Conservation (phyloP, 2,888 invertebrate genomes). For the Metopia argyrocephala region DNA sequence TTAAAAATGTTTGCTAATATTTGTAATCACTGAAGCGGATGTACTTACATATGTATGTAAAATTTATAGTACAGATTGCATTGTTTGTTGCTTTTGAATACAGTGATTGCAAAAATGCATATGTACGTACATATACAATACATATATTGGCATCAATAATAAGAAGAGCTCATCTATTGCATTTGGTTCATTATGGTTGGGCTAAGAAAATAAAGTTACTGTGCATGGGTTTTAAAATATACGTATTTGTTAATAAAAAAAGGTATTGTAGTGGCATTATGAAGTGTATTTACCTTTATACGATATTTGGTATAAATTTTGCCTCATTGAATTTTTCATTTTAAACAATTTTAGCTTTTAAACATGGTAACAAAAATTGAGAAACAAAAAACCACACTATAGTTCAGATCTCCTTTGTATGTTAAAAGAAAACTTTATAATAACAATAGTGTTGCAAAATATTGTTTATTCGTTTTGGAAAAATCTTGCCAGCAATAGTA, state of each 20-base stretch:
- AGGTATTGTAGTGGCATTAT: too few relatives aligned
- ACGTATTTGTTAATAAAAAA: too few relatives aligned
- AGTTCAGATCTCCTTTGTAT: neutral
- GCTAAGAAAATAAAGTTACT: too few relatives aligned
- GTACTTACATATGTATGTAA: too few relatives aligned
- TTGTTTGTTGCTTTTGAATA: neutral
- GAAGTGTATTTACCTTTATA: too few relatives aligned
- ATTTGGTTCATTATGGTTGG: too few relatives aligned
- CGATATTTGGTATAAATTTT: too few relatives aligned
- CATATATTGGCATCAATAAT: neutral
- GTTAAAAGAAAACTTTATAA: neutral
- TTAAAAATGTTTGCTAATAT: constrained; percentile 9
- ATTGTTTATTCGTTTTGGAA: neutral
- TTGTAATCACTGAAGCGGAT: neutral
- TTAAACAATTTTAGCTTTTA: neutral
- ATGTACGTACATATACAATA: neutral
- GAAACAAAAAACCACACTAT: neutral
- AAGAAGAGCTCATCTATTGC: too few relatives aligned
- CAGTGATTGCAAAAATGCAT: neutral
- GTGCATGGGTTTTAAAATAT: too few relatives aligned
- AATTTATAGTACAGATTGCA: too few relatives aligned
- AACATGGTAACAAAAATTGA: neutral
- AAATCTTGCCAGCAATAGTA: too few relatives aligned
- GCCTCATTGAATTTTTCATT: too few relatives aligned
- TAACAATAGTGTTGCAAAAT: neutral